These are phyloP conservation scores for Dipus sagitta DNA, from an alignment of 2,797 vertebrate genomes.

Conservation along the genomic window DNA sequence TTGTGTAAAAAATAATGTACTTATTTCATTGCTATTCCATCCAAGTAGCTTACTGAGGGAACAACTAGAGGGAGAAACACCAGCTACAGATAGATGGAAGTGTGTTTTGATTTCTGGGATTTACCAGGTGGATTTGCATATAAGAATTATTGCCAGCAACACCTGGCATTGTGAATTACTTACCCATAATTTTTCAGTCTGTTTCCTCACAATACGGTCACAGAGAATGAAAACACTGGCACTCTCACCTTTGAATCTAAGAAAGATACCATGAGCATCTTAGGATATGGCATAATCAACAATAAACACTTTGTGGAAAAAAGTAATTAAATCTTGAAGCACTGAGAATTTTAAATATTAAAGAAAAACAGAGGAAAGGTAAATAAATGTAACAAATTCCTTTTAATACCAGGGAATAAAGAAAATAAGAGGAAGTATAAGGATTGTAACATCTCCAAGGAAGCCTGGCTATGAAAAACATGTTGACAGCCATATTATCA, in stretches of 20 bases:
- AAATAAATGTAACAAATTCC: neutral
- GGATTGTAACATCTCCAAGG: neutral
- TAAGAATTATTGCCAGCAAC: slow-evolving; percentile 75
- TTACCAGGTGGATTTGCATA: slow-evolving; percentile 63
- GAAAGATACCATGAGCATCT: slow-evolving; percentile 39
- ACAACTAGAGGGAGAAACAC: slow-evolving; percentile 60
- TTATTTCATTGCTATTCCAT: slow-evolving; percentile 48
- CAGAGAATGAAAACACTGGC: slow-evolving; percentile 55
- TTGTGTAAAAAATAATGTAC: neutral
- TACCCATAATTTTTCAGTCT: slow-evolving; percentile 70
- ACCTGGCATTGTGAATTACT: slow-evolving; percentile 79
- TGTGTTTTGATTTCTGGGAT: slow-evolving; percentile 67
- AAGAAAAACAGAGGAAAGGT: neutral
- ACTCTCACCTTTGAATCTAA: slow-evolving; percentile 31
- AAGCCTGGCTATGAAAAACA: neutral
- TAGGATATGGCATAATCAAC: slow-evolving; percentile 52
- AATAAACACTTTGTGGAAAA: neutral
- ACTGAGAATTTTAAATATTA: neutral
- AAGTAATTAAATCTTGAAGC: neutral
- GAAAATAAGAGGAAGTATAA: slow-evolving; percentile 18
- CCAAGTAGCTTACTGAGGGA: slow-evolving; percentile 50
- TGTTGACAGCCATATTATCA: neutral
- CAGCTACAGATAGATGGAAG: slow-evolving; percentile 61
- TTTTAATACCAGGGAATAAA: neutral
- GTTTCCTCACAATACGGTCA: slow-evolving; percentile 68